Evolutionary conservation across 2,797 vertebrate genomes (phyloP), one percentile per base, ranked within the genome.

Genomic region (Kryptopterus vitreolus): DNA sequence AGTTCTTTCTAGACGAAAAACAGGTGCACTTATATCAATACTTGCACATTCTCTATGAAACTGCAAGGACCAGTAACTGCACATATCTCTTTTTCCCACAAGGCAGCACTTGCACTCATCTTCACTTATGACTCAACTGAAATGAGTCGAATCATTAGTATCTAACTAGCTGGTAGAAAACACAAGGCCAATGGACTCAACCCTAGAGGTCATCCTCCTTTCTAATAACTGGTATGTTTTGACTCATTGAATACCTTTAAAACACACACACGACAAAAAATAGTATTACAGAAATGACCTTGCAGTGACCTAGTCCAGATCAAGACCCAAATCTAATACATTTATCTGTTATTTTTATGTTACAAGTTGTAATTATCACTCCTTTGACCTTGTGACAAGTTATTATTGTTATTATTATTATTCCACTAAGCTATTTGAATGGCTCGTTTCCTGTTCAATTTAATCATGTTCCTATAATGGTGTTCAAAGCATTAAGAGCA

Each of bases 11-110:
- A 68, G 24, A 48, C n/a, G n/a, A n/a, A 48, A 29, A 68, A 26
- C 65, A 68, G 65, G 65, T 48, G 65, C 12, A 8, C 63, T 66
- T 66, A 66, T 16, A n/a, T 68, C 65, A 62, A 24, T 66, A 46
- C 35, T 43, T 7, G 22, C 24, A 43, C n/a, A 6, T 16, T 46
- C n/a, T 68, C 38, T 68, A 26, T 38, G 11, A 1, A 5, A 66
- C 63, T 22, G 8, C 31, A 22, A 35, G 18, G 5, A 13, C 5
- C 62, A n/a, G 35, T 65, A 6, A 38, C 35, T 24, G 22, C 35
- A 12, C 7, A 33, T 38, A 22, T 24, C 35, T 43, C 22, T 24
- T 22, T 65, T 65, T 35, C 31, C 61, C 29, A 35, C 8, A 63
- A 3, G 18, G 63, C 63, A 43, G 1, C 63, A 66, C 35, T 20